Base-by-base conservation (phyloP, 2,888 invertebrate species). In the Reticulitermes lucifugus region DNA sequence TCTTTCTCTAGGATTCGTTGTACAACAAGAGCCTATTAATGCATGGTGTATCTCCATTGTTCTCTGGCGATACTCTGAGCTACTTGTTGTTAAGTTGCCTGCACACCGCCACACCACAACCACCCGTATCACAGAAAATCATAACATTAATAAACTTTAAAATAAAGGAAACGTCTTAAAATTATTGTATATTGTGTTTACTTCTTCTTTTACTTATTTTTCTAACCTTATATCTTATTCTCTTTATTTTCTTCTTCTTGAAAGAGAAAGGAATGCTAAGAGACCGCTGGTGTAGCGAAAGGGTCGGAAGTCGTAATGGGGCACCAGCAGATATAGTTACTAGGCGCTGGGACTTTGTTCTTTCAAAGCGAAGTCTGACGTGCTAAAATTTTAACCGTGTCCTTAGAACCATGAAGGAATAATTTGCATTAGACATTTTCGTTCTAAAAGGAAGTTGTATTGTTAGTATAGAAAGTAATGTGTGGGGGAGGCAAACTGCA, bases 301-400 rank as follows among this genome's bases (percentile, higher is more conserved):
- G 81, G 81, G 81, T 65, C 81, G 81, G 81, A 81, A 81, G 81
- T 81, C 81, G 46, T 81, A 81, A 81, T 25, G 81, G 81, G 65
- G 81, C 81, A 65, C 81, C 60, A 81, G 81, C 60, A 81, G 81
- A 81, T 81, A 41, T 81, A 81, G 81, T 81, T 81, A 70, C 81
- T 70, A 81, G 81, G 10, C n/a, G 25, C 43, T 46, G 70, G n/a
- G 81, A 70, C 70, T 81, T 81, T 70, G 70, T 81, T 81, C 81
- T 81, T 81, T 81, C 65, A 41, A 70, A 81, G 81, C 70, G 81
- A 81, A 81, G 70, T 81, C 70, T 81, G 43, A 81, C 70, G 81
- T 81, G 81, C 81, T 81, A 70, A 81, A 81, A 70, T 81, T 70
- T 43, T 81, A 81, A 81, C 81, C 81, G 81, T 65, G 81, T 43